Conservation (phyloP, 2,113 vertebrate genomes). For the Onychostruthus taczanowskii region DNA sequence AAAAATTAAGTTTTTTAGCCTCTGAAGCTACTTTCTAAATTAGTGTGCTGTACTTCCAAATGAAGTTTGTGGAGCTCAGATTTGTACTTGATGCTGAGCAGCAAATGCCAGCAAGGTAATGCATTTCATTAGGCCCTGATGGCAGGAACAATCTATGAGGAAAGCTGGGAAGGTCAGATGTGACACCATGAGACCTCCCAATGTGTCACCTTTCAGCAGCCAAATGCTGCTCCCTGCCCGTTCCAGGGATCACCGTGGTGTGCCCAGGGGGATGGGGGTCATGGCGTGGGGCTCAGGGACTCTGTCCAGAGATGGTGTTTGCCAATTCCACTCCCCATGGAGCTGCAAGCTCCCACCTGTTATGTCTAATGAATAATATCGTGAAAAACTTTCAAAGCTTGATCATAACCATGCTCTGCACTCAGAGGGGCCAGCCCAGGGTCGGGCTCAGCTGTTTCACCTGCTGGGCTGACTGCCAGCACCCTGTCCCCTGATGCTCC, state of each 20-base stretch:
- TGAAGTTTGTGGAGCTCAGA: neutral
- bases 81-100: neutral
- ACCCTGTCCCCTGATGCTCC: rapidly evolving
- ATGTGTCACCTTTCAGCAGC: neutral
- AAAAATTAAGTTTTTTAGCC: neutral
- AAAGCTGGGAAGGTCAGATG: neutral
- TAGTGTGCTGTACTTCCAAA: neutral
- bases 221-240: neutral
- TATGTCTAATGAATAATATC: neutral
- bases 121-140: neutral
- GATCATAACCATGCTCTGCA: neutral
- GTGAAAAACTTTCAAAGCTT: neutral
- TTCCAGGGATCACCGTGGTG: rapidly evolving
- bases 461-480: neutral
- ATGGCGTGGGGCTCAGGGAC: neutral
- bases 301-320: rapidly evolving
- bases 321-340: rapidly evolving
- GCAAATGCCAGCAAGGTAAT: neutral
- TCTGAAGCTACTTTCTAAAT: neutral
- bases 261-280: neutral
- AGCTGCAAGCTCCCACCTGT: neutral
- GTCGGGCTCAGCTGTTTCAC: neutral
- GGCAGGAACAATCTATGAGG: neutral
- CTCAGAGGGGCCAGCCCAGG: neutral
- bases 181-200: neutral